Percentiles rank a stretch among this genome's conserved stretches.
Conservation (phyloP, 2,888 invertebrate genomes). For the Ametastegia equiseti region DNA sequence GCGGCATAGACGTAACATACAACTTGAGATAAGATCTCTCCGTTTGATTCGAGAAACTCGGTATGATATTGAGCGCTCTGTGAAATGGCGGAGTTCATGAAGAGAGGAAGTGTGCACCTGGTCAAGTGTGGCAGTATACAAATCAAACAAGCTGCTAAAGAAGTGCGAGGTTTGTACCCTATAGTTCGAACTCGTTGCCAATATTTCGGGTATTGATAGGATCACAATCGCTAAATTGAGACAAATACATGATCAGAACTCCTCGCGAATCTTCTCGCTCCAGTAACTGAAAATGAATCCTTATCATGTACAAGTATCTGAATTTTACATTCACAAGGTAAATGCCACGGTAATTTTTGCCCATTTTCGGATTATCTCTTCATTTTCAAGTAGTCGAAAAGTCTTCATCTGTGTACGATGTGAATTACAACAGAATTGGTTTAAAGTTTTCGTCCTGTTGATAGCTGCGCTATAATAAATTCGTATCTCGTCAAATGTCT, state of each 20-base stretch:
- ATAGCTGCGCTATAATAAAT: background rate
- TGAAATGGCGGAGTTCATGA: slow-evolving; percentile 72
- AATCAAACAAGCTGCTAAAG: slow-evolving; percentile 78
- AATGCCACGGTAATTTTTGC: background rate
- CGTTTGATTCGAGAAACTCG: slow-evolving; percentile 11
- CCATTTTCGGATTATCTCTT: background rate
- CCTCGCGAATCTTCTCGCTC: background rate
- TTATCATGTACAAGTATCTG: background rate
- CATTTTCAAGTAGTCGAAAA: background rate
- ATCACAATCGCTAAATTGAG: background rate
- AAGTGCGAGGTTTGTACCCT: slow-evolving; percentile 77
- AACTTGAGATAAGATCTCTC: slow-evolving; percentile 14
- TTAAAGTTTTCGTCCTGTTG: background rate
- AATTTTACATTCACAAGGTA: background rate
- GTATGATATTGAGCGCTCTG: slow-evolving; percentile 55
- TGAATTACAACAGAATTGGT: background rate
- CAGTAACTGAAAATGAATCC: background rate
- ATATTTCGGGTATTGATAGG: background rate
- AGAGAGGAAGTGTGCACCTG: slow-evolving; percentile 70
- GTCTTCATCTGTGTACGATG: background rate
- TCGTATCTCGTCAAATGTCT: background rate
- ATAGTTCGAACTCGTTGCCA: background rate
- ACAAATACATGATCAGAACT: background rate
- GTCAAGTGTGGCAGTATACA: slow-evolving; percentile 78
- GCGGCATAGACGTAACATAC: background rate